Base-by-base conservation (phyloP, 2,888 invertebrate species). In the Lissocephala sabroskyi region DNA sequence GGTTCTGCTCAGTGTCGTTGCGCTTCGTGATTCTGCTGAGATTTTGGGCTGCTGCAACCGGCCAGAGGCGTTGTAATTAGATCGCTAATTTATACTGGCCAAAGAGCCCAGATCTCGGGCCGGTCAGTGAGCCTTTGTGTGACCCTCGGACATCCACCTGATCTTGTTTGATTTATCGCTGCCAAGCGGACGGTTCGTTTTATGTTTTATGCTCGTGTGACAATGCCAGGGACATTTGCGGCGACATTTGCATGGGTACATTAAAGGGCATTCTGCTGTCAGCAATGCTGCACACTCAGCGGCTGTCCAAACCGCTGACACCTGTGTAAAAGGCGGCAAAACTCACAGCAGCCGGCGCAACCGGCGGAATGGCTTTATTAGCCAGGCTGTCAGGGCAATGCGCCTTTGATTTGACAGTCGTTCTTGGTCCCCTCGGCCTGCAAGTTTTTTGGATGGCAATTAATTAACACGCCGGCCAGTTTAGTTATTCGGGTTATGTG, bases 201-300 rank as follows among this genome's bases (percentile, higher is more conserved):
- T 68, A 66, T 66, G 77, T 68, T 73, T 68, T 76, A 23, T 36
- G 17, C 17, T 4, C 17, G 36, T 23, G 26, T 14, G 28, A 26
- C 41, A 41, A 26, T 41, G 28, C 16, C 16, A 13, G 16, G 10
- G 35, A 5, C 14, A 30, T 11, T 30, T 4, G 5, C 30, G 30
- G n/a, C 11, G 61, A 61, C 60, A 61, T 64, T 66, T 59, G 58
- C 59, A 58, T 59, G 56, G 56, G 52, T 62, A 79, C 76, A 79
- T 81, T 80, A 81, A 80, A 81, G 80, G 77, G 80, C 80, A 80
- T 80, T 80, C 82, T 80, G 65, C 80, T 79, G 79, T 79, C 79
- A 81, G 57, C 32, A 30, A 36, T 44, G 71, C 46, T 71, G 73
- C 68, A 64, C 60, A 60, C 60, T 63, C 67, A n/a, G 56, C 64